Base-by-base conservation (phyloP, 35 echinoderm and acorn worm species). In the Eucidaris tribuloides region DNA sequence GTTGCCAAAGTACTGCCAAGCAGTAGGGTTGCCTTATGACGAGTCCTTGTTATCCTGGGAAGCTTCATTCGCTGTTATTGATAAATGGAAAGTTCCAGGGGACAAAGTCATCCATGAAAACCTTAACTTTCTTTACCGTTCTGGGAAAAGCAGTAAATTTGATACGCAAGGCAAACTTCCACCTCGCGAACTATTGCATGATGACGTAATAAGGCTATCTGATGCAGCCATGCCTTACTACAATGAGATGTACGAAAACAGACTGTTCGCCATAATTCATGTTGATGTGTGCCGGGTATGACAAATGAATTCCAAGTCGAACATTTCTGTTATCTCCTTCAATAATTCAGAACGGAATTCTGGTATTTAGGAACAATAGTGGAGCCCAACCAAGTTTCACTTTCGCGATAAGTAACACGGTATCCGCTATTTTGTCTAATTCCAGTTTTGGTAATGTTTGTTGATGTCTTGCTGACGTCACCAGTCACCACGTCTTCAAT, bases 31-130 rank as follows among this genome's bases (percentile, higher is more conserved):
- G 19, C 83, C 71, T 18, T 92, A 80, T 25, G 43, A 34, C 50
- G 54, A 86, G 41, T 32, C 56, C n/a, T 7, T 86, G 27, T 42
- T 92, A 28, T n/a, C 42, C 0, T 92, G 89, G 89, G 72, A 87
- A 13, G 37, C 68, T 35, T 74, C 68, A 7, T n/a, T 5, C 14
- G 68, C 38, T 22, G 68, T 74, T 2, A 36, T 40, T 42, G 38
- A 35, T 44, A 43, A 33, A 25, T 74, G 68, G 68, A 74, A 74
- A 74, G 68, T 40, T 14, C 35, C 68, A 42, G 68, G 68, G 68
- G 68, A 74, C 25, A 40, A 74, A 41, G 15, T 74, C 44, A 33
- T 74, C 24, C 68, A 40, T 35, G 7, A 44, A 14, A 74, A 74
- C 40, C 35, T 41, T 22, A 33, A 74, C 44, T 74, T 74, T n/a